These are phyloP conservation scores for Bathybates hornii DNA, from an alignment of 2,113 vertebrate species.

Conservation along the genomic window DNA sequence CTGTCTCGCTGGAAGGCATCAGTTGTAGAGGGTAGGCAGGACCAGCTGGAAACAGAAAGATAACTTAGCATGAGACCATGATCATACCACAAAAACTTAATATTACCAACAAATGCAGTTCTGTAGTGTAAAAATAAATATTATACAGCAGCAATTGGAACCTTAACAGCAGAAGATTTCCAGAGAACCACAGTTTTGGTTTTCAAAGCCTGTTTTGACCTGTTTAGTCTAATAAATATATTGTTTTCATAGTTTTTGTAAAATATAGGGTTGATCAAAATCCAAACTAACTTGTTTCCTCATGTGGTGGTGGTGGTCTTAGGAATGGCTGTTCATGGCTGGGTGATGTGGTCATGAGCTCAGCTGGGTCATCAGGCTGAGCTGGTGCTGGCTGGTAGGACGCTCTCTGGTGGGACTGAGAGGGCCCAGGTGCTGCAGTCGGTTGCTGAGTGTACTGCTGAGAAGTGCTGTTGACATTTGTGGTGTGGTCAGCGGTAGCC, in stretches of 20 bases:
- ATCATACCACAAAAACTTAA: not conserved
- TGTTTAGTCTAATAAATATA: not conserved
- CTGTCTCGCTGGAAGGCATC: not conserved
- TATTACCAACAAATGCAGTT: not conserved
- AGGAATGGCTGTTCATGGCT: slow-evolving; percentile 69
- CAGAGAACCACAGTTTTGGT: not conserved
- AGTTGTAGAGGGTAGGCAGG: not conserved
- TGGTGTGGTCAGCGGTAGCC: slow-evolving; percentile 69
- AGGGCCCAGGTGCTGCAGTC: not conserved
- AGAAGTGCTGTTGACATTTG: slow-evolving; percentile 69
- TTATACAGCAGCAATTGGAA: not conserved
- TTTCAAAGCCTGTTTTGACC: not conserved
- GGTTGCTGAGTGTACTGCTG: slow-evolving; percentile 73
- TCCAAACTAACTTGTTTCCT: slow-evolving; percentile 73
- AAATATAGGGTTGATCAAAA: not conserved
- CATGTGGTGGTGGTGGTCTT: slow-evolving; percentile 82
- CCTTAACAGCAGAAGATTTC: not conserved
- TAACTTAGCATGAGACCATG: not conserved
- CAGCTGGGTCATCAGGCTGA: slow-evolving; percentile 59
- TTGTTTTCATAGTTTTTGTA: not conserved
- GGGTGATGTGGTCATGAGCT: slow-evolving; percentile 31
- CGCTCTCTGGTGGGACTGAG: slow-evolving; percentile 60
- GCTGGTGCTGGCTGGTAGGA: slow-evolving; percentile 78
- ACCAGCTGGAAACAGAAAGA: slow-evolving; percentile 17
- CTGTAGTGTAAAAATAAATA: not conserved